Conservation (phyloP, 1,140 invertebrate genomes). For the Andricus grossulariae region DNA sequence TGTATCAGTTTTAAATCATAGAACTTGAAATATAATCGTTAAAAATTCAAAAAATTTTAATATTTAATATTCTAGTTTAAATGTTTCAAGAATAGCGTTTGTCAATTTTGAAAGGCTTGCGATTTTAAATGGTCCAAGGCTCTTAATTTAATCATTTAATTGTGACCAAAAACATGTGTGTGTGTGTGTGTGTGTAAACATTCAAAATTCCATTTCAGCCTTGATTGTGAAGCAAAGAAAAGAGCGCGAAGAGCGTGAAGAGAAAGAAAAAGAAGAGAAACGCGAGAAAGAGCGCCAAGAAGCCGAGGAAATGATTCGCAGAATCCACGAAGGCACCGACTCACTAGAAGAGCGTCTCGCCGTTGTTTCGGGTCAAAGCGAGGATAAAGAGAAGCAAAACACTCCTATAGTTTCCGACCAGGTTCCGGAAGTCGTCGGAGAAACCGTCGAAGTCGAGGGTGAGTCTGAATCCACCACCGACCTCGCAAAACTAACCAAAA, state of each 20-base stretch:
- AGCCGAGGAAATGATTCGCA: conserved; percentile 77
- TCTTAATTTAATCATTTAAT: too few relatives aligned
- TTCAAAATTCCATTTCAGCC: conserved; percentile 62
- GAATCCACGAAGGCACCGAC: conserved; percentile 74
- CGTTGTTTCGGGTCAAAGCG: conserved; percentile 51
- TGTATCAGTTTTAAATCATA: too few relatives aligned
- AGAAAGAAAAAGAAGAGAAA: conserved; percentile 75
- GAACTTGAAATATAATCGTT: too few relatives aligned
- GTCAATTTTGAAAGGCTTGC: too few relatives aligned
- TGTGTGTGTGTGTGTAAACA: too few relatives aligned
- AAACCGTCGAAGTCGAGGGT: conserved; percentile 74
- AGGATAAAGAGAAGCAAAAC: conserved; percentile 43
- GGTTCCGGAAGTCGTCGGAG: conserved; percentile 53
- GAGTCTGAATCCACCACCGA: conserved; percentile 33
- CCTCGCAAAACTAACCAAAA: conserved; percentile 46
- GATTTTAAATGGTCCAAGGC: too few relatives aligned
- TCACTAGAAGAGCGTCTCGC: conserved; percentile 56
- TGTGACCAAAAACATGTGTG: too few relatives aligned
- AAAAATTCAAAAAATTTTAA: too few relatives aligned
- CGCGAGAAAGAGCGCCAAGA: conserved; percentile 76
- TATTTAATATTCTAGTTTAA: too few relatives aligned
- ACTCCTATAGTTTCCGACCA: conserved; percentile 42
- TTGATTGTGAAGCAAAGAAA: conserved; percentile 77
- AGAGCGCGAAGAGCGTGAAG: conserved; percentile 75
- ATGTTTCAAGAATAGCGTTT: too few relatives aligned